phyloP scores from a whole-genome alignment of 2,113 vertebrate species.

The Athene cunicularia region DNA sequence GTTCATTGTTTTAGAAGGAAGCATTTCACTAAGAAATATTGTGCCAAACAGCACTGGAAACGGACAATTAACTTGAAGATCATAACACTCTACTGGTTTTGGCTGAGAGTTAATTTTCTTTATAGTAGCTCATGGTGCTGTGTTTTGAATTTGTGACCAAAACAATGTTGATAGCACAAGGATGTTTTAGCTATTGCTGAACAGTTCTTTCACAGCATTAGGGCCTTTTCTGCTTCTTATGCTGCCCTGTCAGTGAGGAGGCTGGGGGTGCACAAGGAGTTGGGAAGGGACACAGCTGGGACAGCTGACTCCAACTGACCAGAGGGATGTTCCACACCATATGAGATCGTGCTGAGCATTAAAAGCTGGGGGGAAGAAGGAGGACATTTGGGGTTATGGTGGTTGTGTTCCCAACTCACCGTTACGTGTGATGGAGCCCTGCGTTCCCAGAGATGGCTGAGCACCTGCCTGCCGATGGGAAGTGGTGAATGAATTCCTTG shows the following conservation, averaged over 20 bases:
- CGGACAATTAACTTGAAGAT: neutral
- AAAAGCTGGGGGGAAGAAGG: neutral
- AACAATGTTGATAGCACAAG: neutral
- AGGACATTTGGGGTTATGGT: accelerated
- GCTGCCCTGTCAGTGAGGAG: accelerated
- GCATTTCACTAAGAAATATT: neutral
- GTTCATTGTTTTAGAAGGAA: neutral
- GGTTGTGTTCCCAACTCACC: neutral
- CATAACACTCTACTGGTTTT: neutral
- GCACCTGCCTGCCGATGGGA: neutral
- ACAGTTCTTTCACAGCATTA: accelerated
- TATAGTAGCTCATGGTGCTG: neutral
- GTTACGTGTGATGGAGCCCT: accelerated
- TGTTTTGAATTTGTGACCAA: neutral
- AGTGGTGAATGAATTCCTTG: neutral
- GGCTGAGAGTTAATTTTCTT: neutral
- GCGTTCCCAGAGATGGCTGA: neutral
- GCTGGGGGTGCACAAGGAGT: neutral
- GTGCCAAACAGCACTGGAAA: neutral
- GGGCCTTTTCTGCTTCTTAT: neutral
- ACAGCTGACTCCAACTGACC: neutral
- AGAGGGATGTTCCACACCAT: neutral
- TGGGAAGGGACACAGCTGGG: neutral
- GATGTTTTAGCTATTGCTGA: neutral
- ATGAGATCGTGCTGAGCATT: neutral